phyloP scores from a whole-genome alignment of 1,140 invertebrate species.

The Bombus waltoni region DNA sequence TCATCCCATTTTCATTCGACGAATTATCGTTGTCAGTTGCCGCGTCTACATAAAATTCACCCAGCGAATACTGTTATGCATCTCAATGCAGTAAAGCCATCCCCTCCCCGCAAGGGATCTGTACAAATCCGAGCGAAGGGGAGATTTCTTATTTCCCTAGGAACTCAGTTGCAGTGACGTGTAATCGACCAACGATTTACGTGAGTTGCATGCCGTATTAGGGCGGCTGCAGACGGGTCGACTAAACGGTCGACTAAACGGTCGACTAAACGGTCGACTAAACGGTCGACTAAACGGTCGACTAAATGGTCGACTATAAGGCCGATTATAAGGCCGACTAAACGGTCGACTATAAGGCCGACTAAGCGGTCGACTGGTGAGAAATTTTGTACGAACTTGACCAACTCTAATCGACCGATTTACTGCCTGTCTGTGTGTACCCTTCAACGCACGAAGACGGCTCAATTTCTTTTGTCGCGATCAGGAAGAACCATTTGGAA shows the following conservation, averaged over 20 bases:
- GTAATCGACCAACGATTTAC: slow-evolving; percentile 61
- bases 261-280: too few species aligned
- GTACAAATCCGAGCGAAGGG: slow-evolving; percentile 48
- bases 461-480: background rate
- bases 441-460: background rate
- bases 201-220: slow-evolving; percentile 39
- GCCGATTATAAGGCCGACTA: too few species aligned
- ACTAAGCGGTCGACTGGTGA: too few species aligned
- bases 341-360: too few species aligned
- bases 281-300: too few species aligned
- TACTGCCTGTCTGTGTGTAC: too few species aligned
- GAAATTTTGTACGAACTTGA: too few species aligned
- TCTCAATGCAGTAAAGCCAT: slow-evolving; percentile 47
- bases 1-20: slow-evolving; percentile 55
- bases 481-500: too few species aligned
- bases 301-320: too few species aligned
- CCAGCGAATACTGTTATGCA: slow-evolving; percentile 45
- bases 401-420: too few species aligned
- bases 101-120: slow-evolving; percentile 31
- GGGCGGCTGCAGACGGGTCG: background rate
- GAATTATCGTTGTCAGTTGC: slow-evolving; percentile 59
- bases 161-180: slow-evolving; percentile 51
- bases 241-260: too few species aligned
- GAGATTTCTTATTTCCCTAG: slow-evolving; percentile 63
- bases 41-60: slow-evolving; percentile 34